Conservation (phyloP, 2,797 vertebrate genomes). For the Ptychobarbus kaznakovi region DNA sequence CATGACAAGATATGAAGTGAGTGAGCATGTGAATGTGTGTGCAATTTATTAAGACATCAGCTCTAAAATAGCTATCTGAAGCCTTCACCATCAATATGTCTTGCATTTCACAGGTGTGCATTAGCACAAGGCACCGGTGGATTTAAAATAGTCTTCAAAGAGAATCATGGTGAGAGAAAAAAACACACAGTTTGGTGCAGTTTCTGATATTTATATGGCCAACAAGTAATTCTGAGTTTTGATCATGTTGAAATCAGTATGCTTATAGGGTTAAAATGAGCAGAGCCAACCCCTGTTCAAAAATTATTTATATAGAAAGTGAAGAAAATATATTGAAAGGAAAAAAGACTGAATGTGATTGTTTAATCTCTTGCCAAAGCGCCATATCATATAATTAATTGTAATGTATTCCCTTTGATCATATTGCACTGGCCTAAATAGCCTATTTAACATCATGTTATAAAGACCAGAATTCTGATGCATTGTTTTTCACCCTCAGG, state of each 20-base stretch:
- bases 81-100: background rate
- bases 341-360: background rate
- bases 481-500: constrained; percentile 9
- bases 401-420: constrained; percentile 19
- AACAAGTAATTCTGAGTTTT: background rate
- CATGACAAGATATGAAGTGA: background rate
- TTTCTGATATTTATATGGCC: background rate
- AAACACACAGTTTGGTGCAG: background rate
- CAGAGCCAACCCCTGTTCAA: background rate
- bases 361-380: background rate
- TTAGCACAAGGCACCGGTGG: background rate
- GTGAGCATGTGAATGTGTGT: background rate
- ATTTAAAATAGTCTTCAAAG: background rate
- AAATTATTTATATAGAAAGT: background rate
- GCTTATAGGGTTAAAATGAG: background rate
- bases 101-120: constrained; percentile 6
- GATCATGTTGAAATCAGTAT: background rate
- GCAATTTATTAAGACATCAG: background rate
- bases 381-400: background rate
- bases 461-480: constrained; percentile 9
- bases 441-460: background rate
- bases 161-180: background rate
- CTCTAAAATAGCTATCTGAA: background rate
- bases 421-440: background rate
- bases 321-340: background rate